These are phyloP conservation scores for Sialia sialis DNA, from an alignment of 2,113 vertebrate genomes.

Conservation along the genomic window DNA sequence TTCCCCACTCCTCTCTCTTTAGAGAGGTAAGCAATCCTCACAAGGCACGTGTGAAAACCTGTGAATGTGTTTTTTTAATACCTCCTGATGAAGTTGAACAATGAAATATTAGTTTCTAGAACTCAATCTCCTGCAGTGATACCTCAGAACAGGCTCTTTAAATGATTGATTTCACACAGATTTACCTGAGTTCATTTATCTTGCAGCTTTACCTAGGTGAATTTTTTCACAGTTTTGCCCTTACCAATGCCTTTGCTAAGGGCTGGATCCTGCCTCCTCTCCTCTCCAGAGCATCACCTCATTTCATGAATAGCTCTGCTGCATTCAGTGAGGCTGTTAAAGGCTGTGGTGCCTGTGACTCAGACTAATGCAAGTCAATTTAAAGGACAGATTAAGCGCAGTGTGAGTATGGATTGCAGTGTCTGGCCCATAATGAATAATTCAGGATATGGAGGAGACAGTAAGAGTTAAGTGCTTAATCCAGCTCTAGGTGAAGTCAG, in stretches of 20 bases:
- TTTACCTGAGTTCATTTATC: constrained; percentile 18
- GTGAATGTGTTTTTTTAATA: not conserved
- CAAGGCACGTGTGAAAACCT: fast-evolving
- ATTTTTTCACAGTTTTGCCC: not conserved
- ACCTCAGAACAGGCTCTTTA: not conserved
- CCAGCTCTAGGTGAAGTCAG: not conserved
- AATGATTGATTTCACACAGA: not conserved
- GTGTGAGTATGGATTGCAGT: constrained; percentile 3
- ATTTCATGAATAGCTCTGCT: not conserved
- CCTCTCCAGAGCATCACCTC: not conserved
- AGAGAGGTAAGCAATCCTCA: not conserved
- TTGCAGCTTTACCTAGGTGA: not conserved
- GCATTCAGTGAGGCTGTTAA: not conserved
- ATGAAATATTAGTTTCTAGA: not conserved
- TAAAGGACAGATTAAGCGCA: constrained; percentile 14
- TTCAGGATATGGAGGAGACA: not conserved
- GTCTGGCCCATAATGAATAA: constrained; percentile 28
- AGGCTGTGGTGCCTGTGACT: constrained; percentile 3
- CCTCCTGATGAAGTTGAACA: not conserved
- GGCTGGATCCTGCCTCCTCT: not conserved
- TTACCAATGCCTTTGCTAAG: not conserved
- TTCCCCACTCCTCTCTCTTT: not conserved
- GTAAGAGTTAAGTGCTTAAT: constrained; percentile 8
- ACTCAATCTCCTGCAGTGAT: not conserved
- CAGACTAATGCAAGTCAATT: constrained; percentile 28